Percentiles rank a stretch among this genome's conserved stretches.
Evolutionary conservation across 2,888 invertebrate genomes (phyloP).

Genomic region (Orthonevra nobilis): DNA sequence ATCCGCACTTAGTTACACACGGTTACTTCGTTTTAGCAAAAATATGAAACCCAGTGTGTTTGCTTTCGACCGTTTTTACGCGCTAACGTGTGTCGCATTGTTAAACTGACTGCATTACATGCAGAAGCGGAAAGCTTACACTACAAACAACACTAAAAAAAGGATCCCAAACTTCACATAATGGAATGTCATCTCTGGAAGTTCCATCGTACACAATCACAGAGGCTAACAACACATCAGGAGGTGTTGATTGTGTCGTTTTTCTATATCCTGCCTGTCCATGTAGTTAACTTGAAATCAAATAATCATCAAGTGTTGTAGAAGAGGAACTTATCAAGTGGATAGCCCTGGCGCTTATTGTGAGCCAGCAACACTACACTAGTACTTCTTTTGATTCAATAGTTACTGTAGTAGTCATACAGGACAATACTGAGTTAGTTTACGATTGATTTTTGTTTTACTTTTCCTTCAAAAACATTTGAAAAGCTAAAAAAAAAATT

Average conservation of each 20-base stretch:
- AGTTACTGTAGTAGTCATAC: conserved; percentile 8
- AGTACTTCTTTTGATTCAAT: conserved; percentile 10
- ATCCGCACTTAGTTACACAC: conserved; percentile 62
- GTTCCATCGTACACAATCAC: conserved; percentile 40
- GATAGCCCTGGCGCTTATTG: background rate
- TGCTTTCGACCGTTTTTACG: conserved; percentile 18
- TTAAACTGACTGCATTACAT: conserved; percentile 15
- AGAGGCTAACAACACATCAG: conserved; percentile 18
- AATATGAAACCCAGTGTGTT: conserved; percentile 49
- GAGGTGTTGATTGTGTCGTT: conserved; percentile 53
- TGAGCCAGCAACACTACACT: background rate
- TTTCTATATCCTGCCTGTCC: background rate
- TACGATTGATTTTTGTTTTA: background rate
- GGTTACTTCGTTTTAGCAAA: conserved; percentile 62
- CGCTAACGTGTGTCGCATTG: conserved; percentile 54
- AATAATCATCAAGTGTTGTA: conserved; percentile 37
- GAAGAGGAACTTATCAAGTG: conserved; percentile 3
- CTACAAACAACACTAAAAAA: background rate
- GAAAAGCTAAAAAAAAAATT: conserved; percentile 47
- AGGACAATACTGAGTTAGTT: conserved; percentile 13
- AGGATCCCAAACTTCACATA: conserved; percentile 14
- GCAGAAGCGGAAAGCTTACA: background rate
- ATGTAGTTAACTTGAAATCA: conserved; percentile 12
- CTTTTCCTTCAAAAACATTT: conserved; percentile 11
- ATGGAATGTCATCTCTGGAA: conserved; percentile 46